These are phyloP conservation scores for Panulirus ornatus DNA, from an alignment of 1,140 invertebrate genomes.

Conservation along the genomic window DNA sequence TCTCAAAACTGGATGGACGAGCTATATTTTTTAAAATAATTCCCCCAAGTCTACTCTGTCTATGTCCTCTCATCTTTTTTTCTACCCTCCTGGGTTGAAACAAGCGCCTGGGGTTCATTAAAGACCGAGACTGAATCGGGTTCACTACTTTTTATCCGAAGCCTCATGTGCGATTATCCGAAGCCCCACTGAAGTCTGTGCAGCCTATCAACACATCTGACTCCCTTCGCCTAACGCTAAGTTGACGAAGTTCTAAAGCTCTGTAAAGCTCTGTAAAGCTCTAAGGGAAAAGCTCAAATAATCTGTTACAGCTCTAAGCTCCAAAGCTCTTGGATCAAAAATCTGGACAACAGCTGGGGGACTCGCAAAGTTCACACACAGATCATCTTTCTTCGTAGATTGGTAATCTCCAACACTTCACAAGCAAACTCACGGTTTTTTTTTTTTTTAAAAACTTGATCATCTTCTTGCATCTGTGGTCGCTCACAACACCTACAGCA, in stretches of 20 bases:
- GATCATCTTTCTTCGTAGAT: neutral
- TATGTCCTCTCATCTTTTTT: too few relatives aligned
- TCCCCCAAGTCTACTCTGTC: neutral
- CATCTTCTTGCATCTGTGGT: neutral
- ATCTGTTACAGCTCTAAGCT: constrained; percentile 53
- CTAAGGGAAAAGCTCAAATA: constrained; percentile 28
- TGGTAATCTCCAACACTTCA: neutral
- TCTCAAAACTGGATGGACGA: too few relatives aligned
- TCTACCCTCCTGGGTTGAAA: neutral
- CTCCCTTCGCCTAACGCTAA: constrained; percentile 48
- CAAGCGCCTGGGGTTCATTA: neutral
- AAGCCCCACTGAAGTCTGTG: constrained; percentile 38
- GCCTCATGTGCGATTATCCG: neutral
- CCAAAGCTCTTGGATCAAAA: constrained; percentile 47
- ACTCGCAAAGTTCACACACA: neutral
- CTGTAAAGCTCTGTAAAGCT: constrained; percentile 42
- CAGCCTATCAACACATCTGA: constrained; percentile 9
- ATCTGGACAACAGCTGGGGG: neutral
- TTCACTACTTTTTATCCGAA: constrained; percentile 10
- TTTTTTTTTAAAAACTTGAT: neutral
- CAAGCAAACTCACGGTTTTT: neutral
- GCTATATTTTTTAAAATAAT: too few relatives aligned
- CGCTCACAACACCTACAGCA: neutral
- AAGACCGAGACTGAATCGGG: neutral
- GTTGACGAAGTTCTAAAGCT: constrained; percentile 37